Percentiles rank a stretch among this genome's conserved stretches.
Conservation (phyloP, 2,888 invertebrate species). For the Pterobdella sp. region DNA sequence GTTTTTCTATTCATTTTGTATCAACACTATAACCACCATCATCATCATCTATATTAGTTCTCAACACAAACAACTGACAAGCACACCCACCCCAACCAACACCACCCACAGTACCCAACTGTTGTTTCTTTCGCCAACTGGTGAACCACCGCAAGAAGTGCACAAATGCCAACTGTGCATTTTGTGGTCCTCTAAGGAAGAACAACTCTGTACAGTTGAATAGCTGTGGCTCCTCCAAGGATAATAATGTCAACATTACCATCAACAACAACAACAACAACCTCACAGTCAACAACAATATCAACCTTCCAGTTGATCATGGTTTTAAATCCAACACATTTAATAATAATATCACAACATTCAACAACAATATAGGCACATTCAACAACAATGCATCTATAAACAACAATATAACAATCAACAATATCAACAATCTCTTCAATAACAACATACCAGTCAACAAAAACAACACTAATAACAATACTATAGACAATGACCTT, state of each 20-base stretch:
- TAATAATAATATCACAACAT: too few species aligned
- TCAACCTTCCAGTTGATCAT: too few species aligned
- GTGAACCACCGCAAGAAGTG: conserved; percentile 99
- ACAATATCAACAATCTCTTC: not conserved
- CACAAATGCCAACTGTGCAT: conserved; percentile 86
- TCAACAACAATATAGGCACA: too few species aligned
- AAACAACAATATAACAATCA: too few species aligned
- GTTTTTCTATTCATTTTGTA: not conserved
- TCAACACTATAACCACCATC: not conserved
- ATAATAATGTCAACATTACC: not conserved
- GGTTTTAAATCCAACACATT: too few species aligned
- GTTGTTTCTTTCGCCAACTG: conserved; percentile 95
- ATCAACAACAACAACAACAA: conserved; percentile 8
- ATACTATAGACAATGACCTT: too few species aligned
- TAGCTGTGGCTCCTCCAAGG: not conserved
- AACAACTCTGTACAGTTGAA: conserved; percentile 52
- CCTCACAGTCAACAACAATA: too few species aligned
- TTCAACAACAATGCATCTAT: too few species aligned
- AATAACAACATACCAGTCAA: not conserved
- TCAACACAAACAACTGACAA: not conserved
- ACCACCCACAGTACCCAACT: conserved; percentile 71
- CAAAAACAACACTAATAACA: too few species aligned
- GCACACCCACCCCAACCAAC: not conserved
- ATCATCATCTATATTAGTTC: not conserved
- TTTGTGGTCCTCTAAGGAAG: conserved; percentile 91